Evolutionary conservation across 2,888 invertebrate genomes (phyloP), one percentile per base, ranked within the genome.

Genomic region (Leucophenga maculata): DNA sequence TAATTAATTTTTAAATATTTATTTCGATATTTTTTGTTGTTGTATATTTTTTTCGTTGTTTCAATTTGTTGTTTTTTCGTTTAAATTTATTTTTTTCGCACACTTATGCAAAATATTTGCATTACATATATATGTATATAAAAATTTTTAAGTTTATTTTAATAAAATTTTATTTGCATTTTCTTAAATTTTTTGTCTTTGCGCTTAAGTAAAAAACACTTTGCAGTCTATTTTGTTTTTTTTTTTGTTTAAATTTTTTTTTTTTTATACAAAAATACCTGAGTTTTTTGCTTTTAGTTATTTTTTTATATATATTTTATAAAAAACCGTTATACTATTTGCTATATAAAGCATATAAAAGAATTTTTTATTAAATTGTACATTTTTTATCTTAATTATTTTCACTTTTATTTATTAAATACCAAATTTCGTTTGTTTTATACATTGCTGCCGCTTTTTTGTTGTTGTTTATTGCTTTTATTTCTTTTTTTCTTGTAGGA

Each of bases 261-360:
- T 70, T 64, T 44, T 68, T 68, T 68, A 20, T 65, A 65, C 39
- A n/a, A 65, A 65, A 57, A 57, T 67, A 57, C 67, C 67, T 67
- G 67, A 67, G 67, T n/a, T 13, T 69, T 71, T 71, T 70, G 65
- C 67, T 72, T 67, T 71, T 31, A 67, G 48, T 65, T 65, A 70
- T 70, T 54, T 14, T 62, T 55, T 66, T 65, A n/a, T 68, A 66
- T 66, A 68, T 69, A 65, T 68, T 72, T 65, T 68, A 70, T 69
- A 70, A 67, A 68, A 68, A 69, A 68, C 8, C 39, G 39, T 39
- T 39, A 39, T 39, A 39, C 11, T 39, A 39, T 39, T n/a, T 6
- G 8, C 39, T 39, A 39, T 11, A 39, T 39, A 39, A 6, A 39
- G 8, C 11, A 11, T 39, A 11, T 26, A 39, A 39, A 39, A 39